These are phyloP conservation scores for Acanthosepion esculentum DNA, from an alignment of 2,888 invertebrate species.

Conservation along the genomic window DNA sequence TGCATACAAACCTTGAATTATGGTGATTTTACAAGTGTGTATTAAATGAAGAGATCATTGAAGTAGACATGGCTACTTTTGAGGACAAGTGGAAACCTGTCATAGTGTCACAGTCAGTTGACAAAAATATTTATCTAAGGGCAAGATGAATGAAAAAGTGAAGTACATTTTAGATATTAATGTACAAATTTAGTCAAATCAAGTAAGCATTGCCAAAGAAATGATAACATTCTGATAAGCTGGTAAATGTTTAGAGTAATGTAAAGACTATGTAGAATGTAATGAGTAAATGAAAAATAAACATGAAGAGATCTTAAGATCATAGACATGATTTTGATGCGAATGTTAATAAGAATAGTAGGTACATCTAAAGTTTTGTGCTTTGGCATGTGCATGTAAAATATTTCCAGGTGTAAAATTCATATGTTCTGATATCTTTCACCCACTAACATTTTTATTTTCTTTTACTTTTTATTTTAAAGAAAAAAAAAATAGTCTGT, in stretches of 20 bases:
- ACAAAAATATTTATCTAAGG: not conserved
- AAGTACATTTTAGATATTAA: not conserved
- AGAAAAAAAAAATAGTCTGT: not conserved
- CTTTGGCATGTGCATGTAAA: not conserved
- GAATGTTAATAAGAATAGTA: not conserved
- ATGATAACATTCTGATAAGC: no score
- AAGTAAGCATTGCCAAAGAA: not conserved
- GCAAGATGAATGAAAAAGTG: not conserved
- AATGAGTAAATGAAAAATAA: not conserved
- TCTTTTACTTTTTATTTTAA: not conserved
- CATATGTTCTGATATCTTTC: not conserved
- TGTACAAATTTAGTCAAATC: not conserved
- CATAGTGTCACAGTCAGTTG: not conserved
- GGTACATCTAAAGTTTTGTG: not conserved
- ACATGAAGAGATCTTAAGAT: not conserved
- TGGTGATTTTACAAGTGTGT: not conserved
- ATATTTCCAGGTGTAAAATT: not conserved
- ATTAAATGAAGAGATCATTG: not conserved
- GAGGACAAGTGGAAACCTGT: no score
- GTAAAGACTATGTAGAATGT: not conserved
- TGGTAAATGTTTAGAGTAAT: not conserved
- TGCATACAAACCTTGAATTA: no score
- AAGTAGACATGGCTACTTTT: no score
- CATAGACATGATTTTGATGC: not conserved
- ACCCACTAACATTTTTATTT: not conserved